Evolutionary conservation across 35 echinoderm and acorn worm genomes (phyloP).

Genomic region (Lytechinus pictus): DNA sequence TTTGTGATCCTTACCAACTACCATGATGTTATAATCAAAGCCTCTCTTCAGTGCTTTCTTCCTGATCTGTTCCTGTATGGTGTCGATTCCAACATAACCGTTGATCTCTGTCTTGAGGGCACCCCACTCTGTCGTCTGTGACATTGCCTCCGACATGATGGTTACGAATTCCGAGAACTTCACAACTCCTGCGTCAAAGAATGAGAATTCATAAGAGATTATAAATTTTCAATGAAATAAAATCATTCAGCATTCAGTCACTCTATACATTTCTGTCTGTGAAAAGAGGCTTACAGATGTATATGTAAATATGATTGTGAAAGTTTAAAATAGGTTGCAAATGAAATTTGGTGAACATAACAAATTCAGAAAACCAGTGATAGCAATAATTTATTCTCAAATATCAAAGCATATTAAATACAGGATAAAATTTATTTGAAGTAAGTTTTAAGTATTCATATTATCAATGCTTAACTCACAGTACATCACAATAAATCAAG

Average conservation of each 20-base stretch:
- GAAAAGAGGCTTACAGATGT: too few species aligned
- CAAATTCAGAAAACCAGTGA: too few species aligned
- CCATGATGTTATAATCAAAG: conserved; percentile 99
- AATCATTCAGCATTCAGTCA: too few species aligned
- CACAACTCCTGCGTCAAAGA: conserved; percentile 61
- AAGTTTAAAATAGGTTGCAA: too few species aligned
- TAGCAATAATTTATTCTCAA: too few species aligned
- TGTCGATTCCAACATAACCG: conserved; percentile 98
- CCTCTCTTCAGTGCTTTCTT: conserved; percentile 96
- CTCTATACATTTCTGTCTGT: too few species aligned
- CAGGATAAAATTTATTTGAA: too few species aligned
- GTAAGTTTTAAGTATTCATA: too few species aligned
- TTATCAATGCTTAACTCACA: background rate
- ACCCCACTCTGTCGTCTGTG: conserved; percentile 93
- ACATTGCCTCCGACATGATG: conserved; percentile 97
- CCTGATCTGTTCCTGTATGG: conserved; percentile 98
- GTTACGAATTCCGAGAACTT: conserved; percentile 87
- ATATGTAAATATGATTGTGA: too few species aligned
- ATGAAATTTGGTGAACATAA: too few species aligned
- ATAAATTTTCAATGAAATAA: too few species aligned
- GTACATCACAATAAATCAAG: background rate
- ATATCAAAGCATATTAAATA: too few species aligned
- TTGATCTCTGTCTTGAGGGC: conserved; percentile 91
- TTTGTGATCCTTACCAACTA: conserved; percentile 77
- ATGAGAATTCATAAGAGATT: background rate